Evolutionary conservation across 1,140 invertebrate genomes (phyloP), one percentile per base, ranked within the genome.

Genomic region (Atta texana): DNA sequence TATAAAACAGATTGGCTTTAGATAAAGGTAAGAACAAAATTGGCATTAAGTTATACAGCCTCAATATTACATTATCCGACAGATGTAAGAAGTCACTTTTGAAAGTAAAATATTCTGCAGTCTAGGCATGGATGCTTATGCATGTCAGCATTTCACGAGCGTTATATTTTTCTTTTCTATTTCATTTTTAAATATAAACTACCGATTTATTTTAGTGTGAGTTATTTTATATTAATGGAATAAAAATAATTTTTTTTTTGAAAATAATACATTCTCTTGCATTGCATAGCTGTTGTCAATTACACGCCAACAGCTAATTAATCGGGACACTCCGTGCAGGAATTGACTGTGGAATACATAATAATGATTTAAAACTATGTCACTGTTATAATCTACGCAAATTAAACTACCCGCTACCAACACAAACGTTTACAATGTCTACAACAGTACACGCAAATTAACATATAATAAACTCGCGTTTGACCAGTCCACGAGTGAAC

Each of bases 341-440:
- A 69, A 57, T 51, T 53, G 31, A 78, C 72, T 86, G 64, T 44
- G 34, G 10, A 63, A 61, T 80, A 44, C 14, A 14, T 77, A 44
- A 3, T n/a, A 10, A 5, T 63, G 31, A 34, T 78, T 74, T 59
- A 77, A 18, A 28, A 72, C 18, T 24, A 55, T 14, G 5, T 28
- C 28, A 61, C 6, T 28, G 39, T 69, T 51, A 63, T 53, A 81
- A 63, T 44, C 39, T 82, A 82, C 39, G 6, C 28, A 72, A 71
- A 78, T 61, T 86, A 55, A 24, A 18, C n/a, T 78, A 88, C 63
- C 78, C 72, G 57, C 49, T 77, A 85, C 59, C 86, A 86, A 53
- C 28, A 75, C 85, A 59, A 55, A 39, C 61, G 49, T 44, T 59
- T 68, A 59, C 85, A 82, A 86, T 16, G 1, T 81, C 53, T 44